Evolutionary conservation across 2,888 invertebrate genomes (phyloP).

Genomic region (Endotricha flammealis): DNA sequence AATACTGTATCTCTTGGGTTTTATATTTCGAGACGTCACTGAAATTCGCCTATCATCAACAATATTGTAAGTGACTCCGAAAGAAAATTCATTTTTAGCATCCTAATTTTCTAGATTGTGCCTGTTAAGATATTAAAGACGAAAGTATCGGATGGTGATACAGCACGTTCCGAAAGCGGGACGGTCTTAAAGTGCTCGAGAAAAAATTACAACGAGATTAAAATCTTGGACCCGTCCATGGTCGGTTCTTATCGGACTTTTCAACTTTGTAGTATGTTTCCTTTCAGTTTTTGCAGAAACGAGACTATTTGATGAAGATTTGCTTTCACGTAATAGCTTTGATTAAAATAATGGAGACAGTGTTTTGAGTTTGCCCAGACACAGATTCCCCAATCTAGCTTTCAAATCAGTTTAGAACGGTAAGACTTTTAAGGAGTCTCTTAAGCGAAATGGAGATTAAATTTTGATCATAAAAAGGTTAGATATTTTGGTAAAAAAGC

Average conservation of each 20-base stretch:
- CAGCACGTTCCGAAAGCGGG: conserved; percentile 20
- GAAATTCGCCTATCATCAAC: background rate
- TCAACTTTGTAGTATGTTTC: background rate
- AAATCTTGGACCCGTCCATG: conserved; percentile 2
- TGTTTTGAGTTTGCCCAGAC: background rate
- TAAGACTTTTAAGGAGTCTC: too few species aligned
- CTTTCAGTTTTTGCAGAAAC: background rate
- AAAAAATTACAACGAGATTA: conserved; percentile 8
- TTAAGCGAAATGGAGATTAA: too few species aligned
- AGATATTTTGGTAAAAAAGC: too few species aligned
- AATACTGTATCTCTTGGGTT: too few species aligned
- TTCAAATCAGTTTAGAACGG: too few species aligned
- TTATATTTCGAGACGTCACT: too few species aligned
- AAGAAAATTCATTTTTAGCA: conserved; percentile 34
- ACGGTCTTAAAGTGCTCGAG: conserved; percentile 3
- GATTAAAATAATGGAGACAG: background rate
- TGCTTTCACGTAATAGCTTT: background rate
- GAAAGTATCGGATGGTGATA: conserved; percentile 22
- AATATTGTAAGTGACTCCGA: conserved; percentile 2
- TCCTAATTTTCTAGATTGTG: conserved; percentile 34
- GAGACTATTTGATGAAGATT: background rate
- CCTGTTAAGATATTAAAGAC: conserved; percentile 45
- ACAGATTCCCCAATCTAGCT: too few species aligned
- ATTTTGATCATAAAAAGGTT: too few species aligned
- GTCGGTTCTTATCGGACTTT: conserved; percentile 2